Evolutionary conservation across 2,888 invertebrate species (phyloP).

Genomic region (Cyclophora punctaria): DNA sequence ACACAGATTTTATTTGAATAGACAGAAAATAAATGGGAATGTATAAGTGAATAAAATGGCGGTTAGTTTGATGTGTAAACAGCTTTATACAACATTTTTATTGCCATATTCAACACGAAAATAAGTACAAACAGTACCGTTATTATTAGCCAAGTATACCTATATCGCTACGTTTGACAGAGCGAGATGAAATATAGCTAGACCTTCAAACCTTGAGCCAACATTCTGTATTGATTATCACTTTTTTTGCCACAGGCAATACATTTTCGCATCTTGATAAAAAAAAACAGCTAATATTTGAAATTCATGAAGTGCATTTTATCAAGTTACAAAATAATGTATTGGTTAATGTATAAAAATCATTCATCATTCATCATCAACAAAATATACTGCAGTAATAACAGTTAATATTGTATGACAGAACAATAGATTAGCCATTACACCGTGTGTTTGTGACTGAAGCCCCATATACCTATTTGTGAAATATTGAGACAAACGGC

Average conservation of each 20-base stretch:
- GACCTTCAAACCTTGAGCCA: no score
- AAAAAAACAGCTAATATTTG: conserved; percentile 4
- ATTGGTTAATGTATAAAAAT: background rate
- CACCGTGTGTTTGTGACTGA: conserved; percentile 65
- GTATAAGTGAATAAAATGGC: background rate
- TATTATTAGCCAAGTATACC: no score
- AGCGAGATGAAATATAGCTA: no score
- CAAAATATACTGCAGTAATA: conserved; percentile 12
- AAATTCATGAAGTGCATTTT: no score
- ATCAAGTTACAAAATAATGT: background rate
- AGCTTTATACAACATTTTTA: conserved; percentile 3
- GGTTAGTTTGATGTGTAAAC: background rate
- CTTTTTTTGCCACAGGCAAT: no score
- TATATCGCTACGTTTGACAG: no score
- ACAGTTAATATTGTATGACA: conserved; percentile 43
- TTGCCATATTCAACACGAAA: conserved; percentile 16
- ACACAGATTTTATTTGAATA: background rate
- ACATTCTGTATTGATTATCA: no score
- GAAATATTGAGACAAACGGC: conserved; percentile 57
- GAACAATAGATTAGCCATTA: conserved; percentile 66
- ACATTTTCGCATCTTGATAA: conserved; percentile 6
- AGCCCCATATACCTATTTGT: conserved; percentile 62
- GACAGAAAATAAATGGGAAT: background rate
- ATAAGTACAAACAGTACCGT: background rate
- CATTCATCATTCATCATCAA: background rate